Evolutionary conservation across 1,140 invertebrate genomes (phyloP).

Genomic region (Pachypeltis micranthus): DNA sequence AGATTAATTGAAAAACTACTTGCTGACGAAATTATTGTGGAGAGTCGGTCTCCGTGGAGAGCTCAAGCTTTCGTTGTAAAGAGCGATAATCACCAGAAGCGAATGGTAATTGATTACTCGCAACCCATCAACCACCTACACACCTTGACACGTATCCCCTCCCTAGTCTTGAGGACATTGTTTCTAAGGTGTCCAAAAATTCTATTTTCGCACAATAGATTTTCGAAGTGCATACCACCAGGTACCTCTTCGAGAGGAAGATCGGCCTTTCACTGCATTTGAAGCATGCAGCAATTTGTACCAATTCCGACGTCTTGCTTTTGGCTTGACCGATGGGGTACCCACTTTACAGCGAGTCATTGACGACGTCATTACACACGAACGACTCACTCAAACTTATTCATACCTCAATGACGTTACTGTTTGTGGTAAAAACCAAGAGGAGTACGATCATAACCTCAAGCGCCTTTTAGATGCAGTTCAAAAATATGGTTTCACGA

Average conservation of each 20-base stretch:
- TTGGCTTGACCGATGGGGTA: neutral
- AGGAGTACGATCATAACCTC: neutral
- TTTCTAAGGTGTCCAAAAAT: too few species aligned
- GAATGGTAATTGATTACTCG: too few species aligned
- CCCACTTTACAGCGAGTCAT: neutral
- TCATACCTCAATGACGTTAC: neutral
- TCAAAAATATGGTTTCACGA: neutral
- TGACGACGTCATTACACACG: neutral
- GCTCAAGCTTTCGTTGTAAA: neutral
- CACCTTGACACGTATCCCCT: too few species aligned
- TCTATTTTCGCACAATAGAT: too few species aligned
- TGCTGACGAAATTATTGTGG: neutral
- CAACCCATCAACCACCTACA: too few species aligned
- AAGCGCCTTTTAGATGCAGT: neutral
- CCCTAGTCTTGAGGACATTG: too few species aligned
- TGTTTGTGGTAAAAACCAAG: neutral
- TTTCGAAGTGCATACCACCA: neutral
- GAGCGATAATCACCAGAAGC: neutral
- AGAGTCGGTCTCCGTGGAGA: too few species aligned
- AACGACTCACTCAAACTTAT: neutral
- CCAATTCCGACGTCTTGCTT: neutral
- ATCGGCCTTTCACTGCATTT: neutral
- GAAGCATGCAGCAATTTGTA: neutral
- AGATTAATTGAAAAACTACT: neutral
- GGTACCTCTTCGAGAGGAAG: neutral